These are phyloP conservation scores for Pelecanoides urinatrix DNA, from an alignment of 2,113 vertebrate species.

Conservation along the genomic window DNA sequence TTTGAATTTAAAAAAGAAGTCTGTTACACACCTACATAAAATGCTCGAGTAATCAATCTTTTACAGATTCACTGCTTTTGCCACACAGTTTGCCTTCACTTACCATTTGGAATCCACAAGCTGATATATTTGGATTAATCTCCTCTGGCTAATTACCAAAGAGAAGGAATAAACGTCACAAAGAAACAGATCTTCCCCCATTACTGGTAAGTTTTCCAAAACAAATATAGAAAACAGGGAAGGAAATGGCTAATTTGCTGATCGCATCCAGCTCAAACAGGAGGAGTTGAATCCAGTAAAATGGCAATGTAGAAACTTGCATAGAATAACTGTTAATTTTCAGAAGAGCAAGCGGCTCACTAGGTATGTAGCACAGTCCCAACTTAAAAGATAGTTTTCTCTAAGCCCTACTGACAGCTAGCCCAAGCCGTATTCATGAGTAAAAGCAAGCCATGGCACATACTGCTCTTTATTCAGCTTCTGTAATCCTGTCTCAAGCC, in stretches of 20 bases:
- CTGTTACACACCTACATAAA: neutral
- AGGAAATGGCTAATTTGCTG: neutral
- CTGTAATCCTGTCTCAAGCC: constrained; percentile 38
- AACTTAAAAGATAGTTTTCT: neutral
- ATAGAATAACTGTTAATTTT: neutral
- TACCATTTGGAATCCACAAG: neutral
- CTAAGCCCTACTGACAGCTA: neutral
- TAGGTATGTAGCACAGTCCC: neutral
- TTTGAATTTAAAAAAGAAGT: neutral
- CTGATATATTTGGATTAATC: neutral
- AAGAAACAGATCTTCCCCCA: neutral
- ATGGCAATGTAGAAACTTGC: neutral
- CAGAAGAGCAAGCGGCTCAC: neutral
- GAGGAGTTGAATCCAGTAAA: neutral
- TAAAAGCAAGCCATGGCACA: neutral
- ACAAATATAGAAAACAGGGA: neutral
- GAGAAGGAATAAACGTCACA: neutral
- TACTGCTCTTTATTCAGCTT: constrained; percentile 3
- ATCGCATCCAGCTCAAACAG: neutral
- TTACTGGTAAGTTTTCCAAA: neutral
- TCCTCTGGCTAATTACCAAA: neutral
- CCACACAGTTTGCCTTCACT: neutral
- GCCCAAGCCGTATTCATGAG: neutral
- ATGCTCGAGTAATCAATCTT: neutral
- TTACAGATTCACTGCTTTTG: neutral